Conservation (phyloP, 2,888 invertebrate species). For the Drosophila kuntzei region DNA sequence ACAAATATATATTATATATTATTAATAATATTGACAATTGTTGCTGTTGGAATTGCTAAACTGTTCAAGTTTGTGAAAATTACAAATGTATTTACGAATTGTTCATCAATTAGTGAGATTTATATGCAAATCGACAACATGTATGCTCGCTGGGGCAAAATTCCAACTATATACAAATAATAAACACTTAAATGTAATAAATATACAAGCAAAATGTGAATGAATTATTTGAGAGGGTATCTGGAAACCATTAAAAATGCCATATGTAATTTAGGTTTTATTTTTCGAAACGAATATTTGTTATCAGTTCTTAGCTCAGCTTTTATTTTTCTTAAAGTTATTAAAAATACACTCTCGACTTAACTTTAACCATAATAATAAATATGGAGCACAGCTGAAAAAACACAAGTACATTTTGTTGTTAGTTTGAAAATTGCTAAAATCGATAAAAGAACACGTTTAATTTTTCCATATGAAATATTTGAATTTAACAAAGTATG, state of each 20-base stretch:
- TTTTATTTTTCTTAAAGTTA: no score
- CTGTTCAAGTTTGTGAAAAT: conserved; percentile 52
- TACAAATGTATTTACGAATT: conserved; percentile 41
- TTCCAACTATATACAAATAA: conserved; percentile 44
- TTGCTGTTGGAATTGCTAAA: conserved; percentile 40
- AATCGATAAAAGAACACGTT: no score
- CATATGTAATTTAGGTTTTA: not conserved
- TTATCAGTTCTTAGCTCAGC: no score
- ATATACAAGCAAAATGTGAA: not conserved
- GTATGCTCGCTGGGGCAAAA: conserved; percentile 28
- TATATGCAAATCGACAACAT: conserved; percentile 26
- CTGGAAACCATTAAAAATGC: not conserved
- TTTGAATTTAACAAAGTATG: no score
- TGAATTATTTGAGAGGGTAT: not conserved
- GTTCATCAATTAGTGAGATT: conserved; percentile 30
- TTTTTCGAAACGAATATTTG: no score
- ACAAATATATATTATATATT: conserved; percentile 20
- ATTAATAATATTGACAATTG: conserved; percentile 20
- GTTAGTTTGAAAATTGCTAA: no score
- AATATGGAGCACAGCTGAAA: not conserved
- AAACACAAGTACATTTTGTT: not conserved
- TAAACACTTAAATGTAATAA: conserved; percentile 11
- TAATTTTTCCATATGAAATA: no score
- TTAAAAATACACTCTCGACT: no score
- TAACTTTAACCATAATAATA: not conserved